Evolutionary conservation across 2,113 vertebrate species (phyloP), one percentile per base, ranked within the genome.

Genomic region (Poeciliopsis occidentalis): DNA sequence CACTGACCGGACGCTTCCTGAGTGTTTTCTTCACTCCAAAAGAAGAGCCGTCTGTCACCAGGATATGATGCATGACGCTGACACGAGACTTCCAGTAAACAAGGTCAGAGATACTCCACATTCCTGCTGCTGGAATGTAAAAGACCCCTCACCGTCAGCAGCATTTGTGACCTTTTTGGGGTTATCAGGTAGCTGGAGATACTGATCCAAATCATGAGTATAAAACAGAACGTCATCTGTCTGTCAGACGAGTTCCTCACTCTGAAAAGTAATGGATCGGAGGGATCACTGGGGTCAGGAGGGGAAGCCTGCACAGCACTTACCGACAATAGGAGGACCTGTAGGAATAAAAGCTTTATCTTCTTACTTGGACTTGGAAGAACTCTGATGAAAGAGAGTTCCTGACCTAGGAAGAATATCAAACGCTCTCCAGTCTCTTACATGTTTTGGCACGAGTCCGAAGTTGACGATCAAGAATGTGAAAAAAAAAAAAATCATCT

Each of bases 61-160:
- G 87, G 86, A 91, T 84, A 80, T 84, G 85, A 89, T 79, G 81
- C 78, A 74, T 11, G 51, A 72, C 79, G 82, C 88, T 79, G 83
- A 89, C 89, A 89, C 67, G 68, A 82, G n/a, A 66, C 64, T 60
- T 79, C 64, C 34, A 29, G 60, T 73, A 82, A 78, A 86, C 76
- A 87, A 72, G 24, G 30, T 76, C 32, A 22, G 19, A 83, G 81
- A 63, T 64, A 24, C 17, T 47, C 78, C 41, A 83, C 76, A 80
- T 92, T 88, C 85, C 74, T 66, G 64, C 69, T 7, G 60, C 44
- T 74, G 85, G 87, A 87, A 91, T 85, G 75, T 44, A 29, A 83
- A 12, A 75, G 81, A 87, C 19, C 70, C 29, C 29, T 65, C 47
- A 15, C 41, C 15, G 75, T 79, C 80, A 75, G 63, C 69, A 8